These are phyloP conservation scores for Habrosyne pyritoides DNA, from an alignment of 2,888 invertebrate genomes.

Conservation along the genomic window DNA sequence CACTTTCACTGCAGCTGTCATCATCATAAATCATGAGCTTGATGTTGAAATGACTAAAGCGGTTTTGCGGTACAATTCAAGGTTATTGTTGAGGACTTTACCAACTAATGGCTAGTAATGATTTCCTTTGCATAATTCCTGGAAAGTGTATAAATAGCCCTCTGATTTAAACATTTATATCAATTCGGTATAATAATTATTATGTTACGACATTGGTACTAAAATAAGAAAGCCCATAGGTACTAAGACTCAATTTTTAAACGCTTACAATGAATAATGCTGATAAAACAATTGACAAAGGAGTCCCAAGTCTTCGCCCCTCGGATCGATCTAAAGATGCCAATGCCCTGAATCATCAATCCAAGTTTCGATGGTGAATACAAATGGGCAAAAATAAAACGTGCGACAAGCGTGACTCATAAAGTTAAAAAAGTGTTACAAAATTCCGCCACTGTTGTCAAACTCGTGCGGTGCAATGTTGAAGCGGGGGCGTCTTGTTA, in stretches of 20 bases:
- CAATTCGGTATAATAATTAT: background rate
- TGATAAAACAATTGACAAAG: constrained; percentile 30
- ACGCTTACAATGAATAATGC: too few relatives aligned
- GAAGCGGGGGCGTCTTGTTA: background rate
- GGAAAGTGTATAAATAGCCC: background rate
- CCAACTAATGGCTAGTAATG: background rate
- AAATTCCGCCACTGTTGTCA: constrained; percentile 22
- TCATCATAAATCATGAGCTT: constrained; percentile 63
- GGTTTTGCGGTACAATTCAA: constrained; percentile 49
- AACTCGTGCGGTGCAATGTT: background rate
- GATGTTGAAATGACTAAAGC: constrained; percentile 39
- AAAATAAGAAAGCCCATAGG: too few relatives aligned
- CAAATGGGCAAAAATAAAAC: constrained; percentile 64
- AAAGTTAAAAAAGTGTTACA: constrained; percentile 39
- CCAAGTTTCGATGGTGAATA: constrained; percentile 58
- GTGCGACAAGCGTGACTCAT: constrained; percentile 55
- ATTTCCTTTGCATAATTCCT: background rate
- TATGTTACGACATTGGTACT: background rate
- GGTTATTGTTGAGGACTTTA: constrained; percentile 18
- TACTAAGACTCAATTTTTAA: too few relatives aligned
- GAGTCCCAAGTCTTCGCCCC: background rate
- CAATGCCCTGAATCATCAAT: constrained; percentile 61
- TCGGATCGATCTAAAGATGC: constrained; percentile 37
- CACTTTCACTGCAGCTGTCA: constrained; percentile 61
- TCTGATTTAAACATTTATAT: background rate